Percentiles rank a stretch among this genome's conserved stretches.
Conservation (phyloP, 2,888 invertebrate genomes). For the Rotaria macrura region DNA sequence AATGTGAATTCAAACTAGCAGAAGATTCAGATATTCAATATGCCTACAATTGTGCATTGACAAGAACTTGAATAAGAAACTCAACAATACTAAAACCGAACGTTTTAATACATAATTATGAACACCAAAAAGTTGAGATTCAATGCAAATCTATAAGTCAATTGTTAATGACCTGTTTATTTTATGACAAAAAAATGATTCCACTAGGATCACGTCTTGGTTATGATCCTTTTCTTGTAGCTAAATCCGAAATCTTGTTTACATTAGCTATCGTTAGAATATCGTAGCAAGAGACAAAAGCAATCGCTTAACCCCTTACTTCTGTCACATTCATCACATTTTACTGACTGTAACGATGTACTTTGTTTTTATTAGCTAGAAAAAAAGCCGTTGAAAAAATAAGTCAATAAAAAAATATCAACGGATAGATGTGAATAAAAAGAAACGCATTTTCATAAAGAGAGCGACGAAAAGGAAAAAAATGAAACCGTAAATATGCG, state of each 20-base stretch:
- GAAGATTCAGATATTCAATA: neutral
- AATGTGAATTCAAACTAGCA: constrained; percentile 15
- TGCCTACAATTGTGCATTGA: neutral
- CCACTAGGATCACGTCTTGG: neutral
- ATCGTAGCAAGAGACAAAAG: neutral
- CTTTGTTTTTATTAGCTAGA: neutral
- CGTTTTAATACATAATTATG: constrained; percentile 7
- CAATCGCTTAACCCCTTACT: neutral
- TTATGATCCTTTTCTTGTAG: neutral
- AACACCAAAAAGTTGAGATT: neutral
- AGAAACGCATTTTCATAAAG: neutral
- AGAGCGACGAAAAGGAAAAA: too few relatives aligned
- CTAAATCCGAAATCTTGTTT: neutral
- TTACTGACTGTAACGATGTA: neutral
- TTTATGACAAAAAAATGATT: neutral
- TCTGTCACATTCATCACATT: neutral
- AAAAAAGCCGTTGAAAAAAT: neutral
- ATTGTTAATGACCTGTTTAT: neutral
- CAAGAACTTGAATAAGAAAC: neutral
- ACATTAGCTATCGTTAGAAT: neutral
- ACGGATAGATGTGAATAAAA: neutral
- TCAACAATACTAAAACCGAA: neutral
- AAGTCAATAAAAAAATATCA: neutral
- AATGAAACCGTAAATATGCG: too few relatives aligned
- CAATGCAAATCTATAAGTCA: neutral